Evolutionary conservation across 2,888 invertebrate genomes (phyloP).

Genomic region (Melieria omissa): DNA sequence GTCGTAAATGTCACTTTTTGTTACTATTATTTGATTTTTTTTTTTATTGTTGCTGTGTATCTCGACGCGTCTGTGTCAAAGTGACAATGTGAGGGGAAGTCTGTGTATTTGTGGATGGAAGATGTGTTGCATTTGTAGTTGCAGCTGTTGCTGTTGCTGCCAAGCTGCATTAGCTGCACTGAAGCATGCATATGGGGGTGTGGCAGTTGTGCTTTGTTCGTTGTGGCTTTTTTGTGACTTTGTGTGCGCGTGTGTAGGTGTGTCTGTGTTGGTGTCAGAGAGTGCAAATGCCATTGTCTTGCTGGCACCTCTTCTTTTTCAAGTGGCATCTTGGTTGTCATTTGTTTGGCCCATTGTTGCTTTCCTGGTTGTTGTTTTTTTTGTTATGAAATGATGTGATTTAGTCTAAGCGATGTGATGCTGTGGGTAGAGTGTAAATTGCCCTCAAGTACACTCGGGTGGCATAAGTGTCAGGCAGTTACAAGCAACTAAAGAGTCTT

Average conservation of each 20-base stretch:
- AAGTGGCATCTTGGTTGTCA: not conserved
- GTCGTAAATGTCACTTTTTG: slow-evolving; percentile 52
- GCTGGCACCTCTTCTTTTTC: not conserved
- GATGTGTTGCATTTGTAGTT: slow-evolving; percentile 51
- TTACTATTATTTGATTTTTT: not conserved
- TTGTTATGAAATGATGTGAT: slow-evolving; percentile 3
- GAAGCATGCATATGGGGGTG: not conserved
- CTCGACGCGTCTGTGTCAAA: slow-evolving; percentile 48
- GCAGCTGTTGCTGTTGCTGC: not conserved
- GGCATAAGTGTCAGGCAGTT: too few species aligned
- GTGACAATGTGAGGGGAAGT: too few species aligned
- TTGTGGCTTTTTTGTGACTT: too few species aligned
- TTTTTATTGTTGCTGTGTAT: slow-evolving; percentile 43
- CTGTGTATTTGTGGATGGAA: slow-evolving; percentile 52
- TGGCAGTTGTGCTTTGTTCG: not conserved
- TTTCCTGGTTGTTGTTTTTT: not conserved
- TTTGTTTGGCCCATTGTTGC: not conserved
- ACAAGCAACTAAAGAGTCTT: not conserved
- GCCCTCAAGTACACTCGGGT: not conserved
- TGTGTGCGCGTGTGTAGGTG: too few species aligned
- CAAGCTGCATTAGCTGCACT: not conserved
- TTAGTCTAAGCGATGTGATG: not conserved
- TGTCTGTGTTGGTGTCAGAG: too few species aligned
- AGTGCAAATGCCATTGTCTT: too few species aligned
- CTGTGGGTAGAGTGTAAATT: not conserved